Percentiles rank a stretch among this genome's conserved stretches.
Conservation (phyloP, 1,140 invertebrate species). For the Scaptomyza graminum region DNA sequence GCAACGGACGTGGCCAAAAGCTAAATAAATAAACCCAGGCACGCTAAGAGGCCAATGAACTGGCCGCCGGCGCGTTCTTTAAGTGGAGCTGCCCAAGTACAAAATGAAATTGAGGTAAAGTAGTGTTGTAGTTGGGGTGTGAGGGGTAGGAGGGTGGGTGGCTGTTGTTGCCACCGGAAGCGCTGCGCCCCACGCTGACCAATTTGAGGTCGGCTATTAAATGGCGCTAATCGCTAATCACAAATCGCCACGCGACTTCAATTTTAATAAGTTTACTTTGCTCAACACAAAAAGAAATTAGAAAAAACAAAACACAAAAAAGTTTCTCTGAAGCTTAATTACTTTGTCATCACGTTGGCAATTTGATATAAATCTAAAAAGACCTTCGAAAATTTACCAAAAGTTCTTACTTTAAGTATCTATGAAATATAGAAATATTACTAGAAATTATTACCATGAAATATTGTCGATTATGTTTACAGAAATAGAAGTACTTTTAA, state of each 20-base stretch:
- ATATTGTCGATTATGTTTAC: no score
- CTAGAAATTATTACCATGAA: no score
- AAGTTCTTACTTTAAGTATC: not conserved
- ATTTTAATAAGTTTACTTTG: conserved; percentile 55
- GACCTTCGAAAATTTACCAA: not conserved
- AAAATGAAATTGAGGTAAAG: not conserved
- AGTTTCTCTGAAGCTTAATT: conserved; percentile 15
- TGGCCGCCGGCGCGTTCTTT: conserved; percentile 6
- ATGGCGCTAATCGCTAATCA: conserved; percentile 67
- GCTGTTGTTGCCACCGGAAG: conserved; percentile 39
- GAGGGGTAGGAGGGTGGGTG: not conserved
- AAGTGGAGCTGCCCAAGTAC: conserved; percentile 1
- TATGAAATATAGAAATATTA: not conserved
- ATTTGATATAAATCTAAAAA: conserved; percentile 2
- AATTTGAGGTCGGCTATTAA: conserved; percentile 54
- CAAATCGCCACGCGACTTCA: conserved; percentile 64
- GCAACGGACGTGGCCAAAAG: conserved; percentile 33
- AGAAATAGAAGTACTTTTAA: no score
- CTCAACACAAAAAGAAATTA: not conserved
- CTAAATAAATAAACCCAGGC: conserved; percentile 59
- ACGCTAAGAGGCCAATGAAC: conserved; percentile 46
- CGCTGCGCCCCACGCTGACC: conserved; percentile 41
- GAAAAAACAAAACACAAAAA: conserved; percentile 1
- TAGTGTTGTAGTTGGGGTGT: not conserved
- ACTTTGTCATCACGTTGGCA: conserved; percentile 10